Evolutionary conservation across 1,140 invertebrate genomes (phyloP).

Genomic region (Argopecten irradians): DNA sequence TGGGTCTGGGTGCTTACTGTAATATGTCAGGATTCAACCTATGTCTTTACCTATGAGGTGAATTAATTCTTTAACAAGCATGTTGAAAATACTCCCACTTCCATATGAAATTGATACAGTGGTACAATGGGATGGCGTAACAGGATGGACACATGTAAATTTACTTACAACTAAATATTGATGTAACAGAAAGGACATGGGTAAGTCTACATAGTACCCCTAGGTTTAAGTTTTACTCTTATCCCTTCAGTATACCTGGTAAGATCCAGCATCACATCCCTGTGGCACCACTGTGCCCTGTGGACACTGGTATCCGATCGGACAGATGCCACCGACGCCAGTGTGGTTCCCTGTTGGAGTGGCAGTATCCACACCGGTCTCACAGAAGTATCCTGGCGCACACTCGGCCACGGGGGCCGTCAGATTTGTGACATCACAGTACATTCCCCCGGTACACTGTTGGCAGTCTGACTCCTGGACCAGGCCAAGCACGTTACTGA

Average conservation of each 20-base stretch:
- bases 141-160: no score
- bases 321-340: slow-evolving; percentile 71
- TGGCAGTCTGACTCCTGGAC: slow-evolving; percentile 60
- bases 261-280: slow-evolving; percentile 68
- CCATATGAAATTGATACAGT: no score
- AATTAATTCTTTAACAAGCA: no score
- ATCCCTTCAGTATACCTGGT: slow-evolving; percentile 62
- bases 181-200: no score
- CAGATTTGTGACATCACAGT: slow-evolving; percentile 71
- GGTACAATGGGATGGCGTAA: no score
- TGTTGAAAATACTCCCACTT: no score
- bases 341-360: slow-evolving; percentile 68
- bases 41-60: no score
- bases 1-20: no score
- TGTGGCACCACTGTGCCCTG: slow-evolving; percentile 60
- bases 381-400: slow-evolving; percentile 69
- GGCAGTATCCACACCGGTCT: slow-evolving; percentile 65
- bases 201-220: no score
- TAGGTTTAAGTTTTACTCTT: neutral
- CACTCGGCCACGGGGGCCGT: slow-evolving; percentile 68
- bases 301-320: slow-evolving; percentile 70
- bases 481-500: slow-evolving; percentile 68
- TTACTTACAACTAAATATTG: no score
- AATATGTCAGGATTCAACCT: no score
- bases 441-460: slow-evolving; percentile 69